Conservation (phyloP, 2,113 vertebrate species). For the Epinephelus cyanopodus region DNA sequence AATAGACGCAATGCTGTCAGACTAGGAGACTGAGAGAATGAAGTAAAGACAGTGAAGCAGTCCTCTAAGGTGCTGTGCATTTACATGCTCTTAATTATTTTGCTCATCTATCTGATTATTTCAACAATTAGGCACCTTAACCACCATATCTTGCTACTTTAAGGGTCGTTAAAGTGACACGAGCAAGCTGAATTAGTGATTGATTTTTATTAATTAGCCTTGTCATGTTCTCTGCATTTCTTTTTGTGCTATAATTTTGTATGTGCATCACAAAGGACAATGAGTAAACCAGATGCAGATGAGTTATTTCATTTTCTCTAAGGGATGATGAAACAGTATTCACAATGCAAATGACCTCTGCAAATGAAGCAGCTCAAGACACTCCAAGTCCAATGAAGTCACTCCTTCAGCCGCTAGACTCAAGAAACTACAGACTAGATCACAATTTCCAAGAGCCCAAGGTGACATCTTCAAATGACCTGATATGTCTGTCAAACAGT, state of each 20-base stretch:
- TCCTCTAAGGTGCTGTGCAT: neutral
- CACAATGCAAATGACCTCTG: neutral
- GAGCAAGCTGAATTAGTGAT: neutral
- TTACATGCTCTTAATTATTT: conserved; percentile 24
- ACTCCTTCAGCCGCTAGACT: neutral
- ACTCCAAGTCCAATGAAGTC: neutral
- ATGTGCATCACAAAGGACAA: neutral
- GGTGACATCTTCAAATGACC: neutral
- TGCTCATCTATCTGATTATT: neutral
- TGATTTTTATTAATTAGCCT: conserved; percentile 12
- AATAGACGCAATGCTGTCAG: conserved; percentile 79
- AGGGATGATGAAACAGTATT: neutral
- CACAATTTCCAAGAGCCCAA: neutral
- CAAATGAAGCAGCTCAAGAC: neutral
- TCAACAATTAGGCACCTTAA: conserved; percentile 3
- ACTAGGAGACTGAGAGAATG: conserved; percentile 64
- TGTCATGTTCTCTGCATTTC: neutral
- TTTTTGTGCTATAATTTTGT: neutral
- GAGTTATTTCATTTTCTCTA: neutral
- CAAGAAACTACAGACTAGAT: neutral
- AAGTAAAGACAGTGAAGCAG: conserved; percentile 53
- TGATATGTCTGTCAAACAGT: neutral
- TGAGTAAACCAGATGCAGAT: neutral
- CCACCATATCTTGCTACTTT: neutral
- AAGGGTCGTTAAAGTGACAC: neutral